A percentile compares a stretch with the other conserved stretches of the same genome.
phyloP scores from a whole-genome alignment of 2,888 invertebrate genomes.

The Mechanitis messenoides region DNA sequence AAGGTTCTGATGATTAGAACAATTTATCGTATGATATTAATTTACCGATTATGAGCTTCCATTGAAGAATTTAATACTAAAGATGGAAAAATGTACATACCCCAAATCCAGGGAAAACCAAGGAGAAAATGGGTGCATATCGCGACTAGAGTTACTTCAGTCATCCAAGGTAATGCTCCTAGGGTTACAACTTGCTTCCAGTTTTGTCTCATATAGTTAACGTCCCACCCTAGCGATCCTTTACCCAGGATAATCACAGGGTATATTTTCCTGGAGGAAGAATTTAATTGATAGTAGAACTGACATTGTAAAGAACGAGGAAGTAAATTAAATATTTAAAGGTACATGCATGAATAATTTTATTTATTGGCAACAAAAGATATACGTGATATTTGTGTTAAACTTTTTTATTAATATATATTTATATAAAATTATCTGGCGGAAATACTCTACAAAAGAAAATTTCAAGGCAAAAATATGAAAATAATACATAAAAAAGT shows the following conservation, averaged over 20 bases:
- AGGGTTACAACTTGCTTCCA: slow-evolving; percentile 53
- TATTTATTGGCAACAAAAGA: too few species aligned
- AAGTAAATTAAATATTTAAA: not conserved
- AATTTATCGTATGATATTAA: too few species aligned
- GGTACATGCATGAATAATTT: not conserved
- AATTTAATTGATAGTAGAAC: slow-evolving; percentile 4
- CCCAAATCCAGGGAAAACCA: slow-evolving; percentile 64
- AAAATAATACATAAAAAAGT: not conserved
- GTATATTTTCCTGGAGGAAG: slow-evolving; percentile 55
- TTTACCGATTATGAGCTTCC: too few species aligned
- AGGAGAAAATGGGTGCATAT: slow-evolving; percentile 50
- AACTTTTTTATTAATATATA: too few species aligned
- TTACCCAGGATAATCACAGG: slow-evolving; percentile 67
- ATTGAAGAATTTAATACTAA: not conserved
- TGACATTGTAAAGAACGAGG: slow-evolving; percentile 1
- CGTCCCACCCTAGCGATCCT: slow-evolving; percentile 60
- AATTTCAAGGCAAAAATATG: not conserved
- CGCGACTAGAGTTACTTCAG: slow-evolving; percentile 54
- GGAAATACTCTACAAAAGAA: too few species aligned
- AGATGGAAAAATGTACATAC: slow-evolving; percentile 38
- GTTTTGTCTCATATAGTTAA: slow-evolving; percentile 52
- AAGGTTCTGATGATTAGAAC: too few species aligned
- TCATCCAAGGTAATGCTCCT: slow-evolving; percentile 59
- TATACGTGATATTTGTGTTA: too few species aligned
- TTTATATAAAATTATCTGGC: too few species aligned